These are phyloP conservation scores for Trichogramma pretiosum DNA, from an alignment of 1,140 invertebrate genomes.

Conservation along the genomic window DNA sequence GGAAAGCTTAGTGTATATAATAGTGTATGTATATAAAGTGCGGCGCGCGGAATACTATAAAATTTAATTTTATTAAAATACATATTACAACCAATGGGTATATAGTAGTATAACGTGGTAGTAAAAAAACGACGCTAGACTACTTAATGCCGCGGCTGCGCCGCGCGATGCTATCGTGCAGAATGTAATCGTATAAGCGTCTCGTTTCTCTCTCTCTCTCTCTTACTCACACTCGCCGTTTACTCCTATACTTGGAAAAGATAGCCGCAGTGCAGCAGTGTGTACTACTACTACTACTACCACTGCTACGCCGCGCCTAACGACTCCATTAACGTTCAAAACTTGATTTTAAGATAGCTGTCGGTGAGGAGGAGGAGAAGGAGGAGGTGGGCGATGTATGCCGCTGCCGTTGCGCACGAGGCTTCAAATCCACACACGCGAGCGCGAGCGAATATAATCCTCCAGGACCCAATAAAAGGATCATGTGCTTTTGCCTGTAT, in stretches of 20 bases:
- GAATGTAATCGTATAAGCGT: constrained; percentile 8
- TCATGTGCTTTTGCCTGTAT: no score
- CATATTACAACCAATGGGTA: no score
- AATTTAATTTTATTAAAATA: constrained; percentile 1
- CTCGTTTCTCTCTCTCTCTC: no score
- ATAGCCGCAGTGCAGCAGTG: no score
- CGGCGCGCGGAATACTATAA: neutral
- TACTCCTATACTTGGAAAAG: no score
- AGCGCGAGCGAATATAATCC: constrained; percentile 5
- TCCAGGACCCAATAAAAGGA: no score
- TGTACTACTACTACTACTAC: no score
- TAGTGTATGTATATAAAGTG: neutral
- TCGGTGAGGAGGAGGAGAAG: no score
- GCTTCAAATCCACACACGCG: constrained; percentile 11
- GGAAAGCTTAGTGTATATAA: constrained; percentile 1
- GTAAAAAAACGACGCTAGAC: no score
- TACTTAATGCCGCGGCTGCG: neutral
- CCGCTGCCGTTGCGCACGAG: no score
- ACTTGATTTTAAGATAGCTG: constrained; percentile 11
- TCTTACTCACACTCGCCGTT: neutral
- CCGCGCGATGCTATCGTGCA: constrained; percentile 1
- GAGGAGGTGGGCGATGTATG: no score
- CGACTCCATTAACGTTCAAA: constrained; percentile 17
- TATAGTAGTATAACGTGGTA: no score
- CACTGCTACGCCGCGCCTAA: constrained; percentile 1